phyloP scores from a whole-genome alignment of 2,113 vertebrate species.

The Bucco capensis region DNA sequence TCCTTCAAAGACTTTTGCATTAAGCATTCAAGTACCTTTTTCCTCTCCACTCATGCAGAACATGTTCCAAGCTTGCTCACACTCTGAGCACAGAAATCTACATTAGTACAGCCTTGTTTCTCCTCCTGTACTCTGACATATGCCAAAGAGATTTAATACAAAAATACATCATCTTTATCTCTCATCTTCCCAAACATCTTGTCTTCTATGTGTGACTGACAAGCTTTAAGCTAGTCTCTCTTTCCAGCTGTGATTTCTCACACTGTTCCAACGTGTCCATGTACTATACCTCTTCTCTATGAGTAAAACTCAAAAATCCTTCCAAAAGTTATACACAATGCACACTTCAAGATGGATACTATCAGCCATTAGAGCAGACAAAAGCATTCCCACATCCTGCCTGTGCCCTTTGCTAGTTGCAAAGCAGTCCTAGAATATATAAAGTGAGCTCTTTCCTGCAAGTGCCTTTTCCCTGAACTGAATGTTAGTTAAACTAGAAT shows the following conservation, averaged over 20 bases:
- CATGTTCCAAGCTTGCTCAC: background rate
- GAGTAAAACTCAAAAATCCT: background rate
- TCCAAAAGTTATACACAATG: background rate
- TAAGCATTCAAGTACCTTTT: background rate
- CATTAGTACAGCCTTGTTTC: background rate
- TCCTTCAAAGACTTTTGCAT: background rate
- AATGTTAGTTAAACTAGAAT: background rate
- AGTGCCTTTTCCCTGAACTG: background rate
- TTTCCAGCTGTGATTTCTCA: background rate
- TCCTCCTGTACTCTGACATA: background rate
- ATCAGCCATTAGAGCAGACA: background rate
- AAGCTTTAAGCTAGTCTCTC: background rate
- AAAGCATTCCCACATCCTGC: background rate
- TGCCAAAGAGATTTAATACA: background rate
- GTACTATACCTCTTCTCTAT: no score
- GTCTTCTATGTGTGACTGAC: background rate
- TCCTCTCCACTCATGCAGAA: background rate
- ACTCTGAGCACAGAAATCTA: background rate
- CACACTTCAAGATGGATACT: background rate
- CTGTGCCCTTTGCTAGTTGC: background rate
- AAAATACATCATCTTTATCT: background rate
- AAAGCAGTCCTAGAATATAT: background rate
- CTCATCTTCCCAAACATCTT: background rate
- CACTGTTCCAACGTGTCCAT: accelerated
- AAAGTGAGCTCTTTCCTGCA: background rate